Base-by-base conservation (phyloP, 2,888 invertebrate species). In the Sinohyriopsis cumingii region DNA sequence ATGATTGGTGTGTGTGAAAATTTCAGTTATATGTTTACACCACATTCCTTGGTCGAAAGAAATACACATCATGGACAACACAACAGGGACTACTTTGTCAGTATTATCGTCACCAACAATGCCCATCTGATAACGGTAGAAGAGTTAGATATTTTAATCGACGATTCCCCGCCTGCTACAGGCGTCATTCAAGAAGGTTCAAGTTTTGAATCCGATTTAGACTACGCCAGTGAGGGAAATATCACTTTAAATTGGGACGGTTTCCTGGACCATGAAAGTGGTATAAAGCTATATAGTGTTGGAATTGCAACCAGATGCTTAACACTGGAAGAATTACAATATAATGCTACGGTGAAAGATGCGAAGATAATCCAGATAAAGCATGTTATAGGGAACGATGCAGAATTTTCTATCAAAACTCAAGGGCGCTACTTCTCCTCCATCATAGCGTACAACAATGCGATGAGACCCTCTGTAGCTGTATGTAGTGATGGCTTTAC, bases 381-480 rank as follows among this genome's bases (percentile, higher is more conserved):
- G 45, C 3, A 45, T 3, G 45, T 45, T 45, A 4, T 45, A 45
- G 45, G 15, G 15, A 45, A 45, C 45, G 45, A 15, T 15, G 45
- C 15, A 45, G 19, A 25, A 59, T 6, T 69, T 63, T 25, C 55
- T 0, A 22, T 65, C 3, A 70, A 68, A 19, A 45, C 45, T 24
- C 70, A 68, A 20, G 84, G 83, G 9, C 75, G 73, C 28, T 79
- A 74, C 55, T 76, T 70, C 63, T 64, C 71, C 18, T 77, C 82
- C 4, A 78, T 85, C 28, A 70, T 84, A n/a, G 84, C 85, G 18
- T 81, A 76, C 62, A 85, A 85, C 68, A 73, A 78, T 63, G 85
- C 84, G 9, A 64, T 82, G 72, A 76, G 66, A 19, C 78, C 83
- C 6, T 84, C 84, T 5, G 53, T 59, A 12, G 67, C 75, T 18